A percentile compares a stretch with the other conserved stretches of the same genome.
These are phyloP conservation scores for Elephantulus edwardii DNA, from an alignment of 2,113 vertebrate species.

Conservation along the genomic window DNA sequence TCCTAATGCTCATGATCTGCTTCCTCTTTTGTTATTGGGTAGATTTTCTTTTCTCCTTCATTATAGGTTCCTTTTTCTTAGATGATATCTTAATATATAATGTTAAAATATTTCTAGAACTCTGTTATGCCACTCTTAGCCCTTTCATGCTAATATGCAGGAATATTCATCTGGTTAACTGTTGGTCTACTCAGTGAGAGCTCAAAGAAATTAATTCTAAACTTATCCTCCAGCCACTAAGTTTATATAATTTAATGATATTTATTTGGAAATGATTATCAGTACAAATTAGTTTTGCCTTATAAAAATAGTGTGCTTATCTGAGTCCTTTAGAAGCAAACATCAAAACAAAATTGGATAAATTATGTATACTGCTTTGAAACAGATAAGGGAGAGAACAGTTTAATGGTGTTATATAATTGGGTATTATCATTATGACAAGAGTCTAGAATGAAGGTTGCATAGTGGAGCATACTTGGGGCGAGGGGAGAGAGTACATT, in stretches of 20 bases:
- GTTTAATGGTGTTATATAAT: too few relatives aligned
- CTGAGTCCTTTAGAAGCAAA: background rate
- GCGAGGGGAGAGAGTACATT: too few relatives aligned
- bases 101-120: background rate
- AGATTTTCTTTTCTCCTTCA: background rate
- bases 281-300: background rate
- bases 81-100: background rate
- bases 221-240: background rate
- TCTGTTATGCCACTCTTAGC: background rate
- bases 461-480: too few relatives aligned
- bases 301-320: background rate
- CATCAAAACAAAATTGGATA: background rate
- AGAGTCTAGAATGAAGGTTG: too few relatives aligned
- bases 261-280: background rate
- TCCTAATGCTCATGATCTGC: background rate
- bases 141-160: background rate
- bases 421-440: too few relatives aligned
- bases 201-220: background rate
- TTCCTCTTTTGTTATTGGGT: slow-evolving; percentile 11
- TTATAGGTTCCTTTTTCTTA: background rate
- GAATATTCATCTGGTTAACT: background rate
- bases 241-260: background rate
- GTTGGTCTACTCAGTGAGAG: background rate
- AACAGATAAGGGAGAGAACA: too few relatives aligned
- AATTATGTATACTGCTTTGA: too few relatives aligned